phyloP scores from a whole-genome alignment of 2,797 vertebrate genomes.

The Falco columbarius region DNA sequence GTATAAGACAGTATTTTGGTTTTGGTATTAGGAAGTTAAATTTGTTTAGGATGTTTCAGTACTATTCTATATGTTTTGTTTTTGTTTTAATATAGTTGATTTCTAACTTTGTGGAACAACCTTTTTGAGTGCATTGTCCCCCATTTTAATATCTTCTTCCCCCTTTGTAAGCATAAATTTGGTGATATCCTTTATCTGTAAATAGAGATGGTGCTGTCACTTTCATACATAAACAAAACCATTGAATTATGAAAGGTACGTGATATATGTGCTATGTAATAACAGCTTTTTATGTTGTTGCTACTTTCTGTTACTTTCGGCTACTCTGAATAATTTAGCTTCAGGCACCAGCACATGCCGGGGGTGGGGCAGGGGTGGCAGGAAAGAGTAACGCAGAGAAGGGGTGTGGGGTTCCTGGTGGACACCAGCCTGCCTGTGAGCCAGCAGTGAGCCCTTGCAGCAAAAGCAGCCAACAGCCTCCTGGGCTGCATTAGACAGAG shows the following conservation, averaged over 20 bases:
- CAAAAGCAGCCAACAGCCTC: accelerated
- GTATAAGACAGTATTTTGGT: background rate
- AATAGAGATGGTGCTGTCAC: background rate
- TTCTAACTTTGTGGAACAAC: background rate
- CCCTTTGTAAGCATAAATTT: background rate
- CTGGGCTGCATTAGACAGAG: background rate
- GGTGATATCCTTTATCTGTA: background rate
- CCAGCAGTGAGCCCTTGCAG: background rate
- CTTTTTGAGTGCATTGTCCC: background rate
- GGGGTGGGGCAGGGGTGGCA: background rate
- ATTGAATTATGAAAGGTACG: background rate
- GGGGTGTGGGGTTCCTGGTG: background rate
- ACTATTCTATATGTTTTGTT: background rate
- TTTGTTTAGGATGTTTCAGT: background rate
- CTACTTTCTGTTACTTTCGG: background rate
- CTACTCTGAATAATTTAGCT: background rate
- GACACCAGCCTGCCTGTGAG: background rate
- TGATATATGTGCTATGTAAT: background rate
- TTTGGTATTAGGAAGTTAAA: background rate
- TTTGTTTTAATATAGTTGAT: background rate
- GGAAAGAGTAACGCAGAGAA: background rate
- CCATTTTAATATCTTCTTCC: background rate
- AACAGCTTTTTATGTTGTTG: background rate
- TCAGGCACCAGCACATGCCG: background rate
- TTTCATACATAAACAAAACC: background rate